phyloP scores from a whole-genome alignment of 1,140 invertebrate genomes.

The Danaus plexippus region DNA sequence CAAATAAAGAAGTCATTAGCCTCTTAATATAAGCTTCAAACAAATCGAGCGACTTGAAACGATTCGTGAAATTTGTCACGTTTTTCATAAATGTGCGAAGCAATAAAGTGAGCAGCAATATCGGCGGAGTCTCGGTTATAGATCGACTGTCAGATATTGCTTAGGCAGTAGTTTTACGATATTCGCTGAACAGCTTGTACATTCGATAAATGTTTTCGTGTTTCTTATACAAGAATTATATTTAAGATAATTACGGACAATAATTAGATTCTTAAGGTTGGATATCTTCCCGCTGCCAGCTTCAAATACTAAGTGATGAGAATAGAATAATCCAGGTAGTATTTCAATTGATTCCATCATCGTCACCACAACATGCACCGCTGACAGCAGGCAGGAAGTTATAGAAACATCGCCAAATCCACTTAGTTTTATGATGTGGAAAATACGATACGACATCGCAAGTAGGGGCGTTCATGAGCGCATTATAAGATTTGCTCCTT shows the following conservation, averaged over 20 bases:
- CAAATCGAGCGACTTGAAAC: neutral
- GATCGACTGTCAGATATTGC: constrained; percentile 9
- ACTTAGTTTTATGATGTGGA: constrained; percentile 56
- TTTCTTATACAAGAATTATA: too few relatives aligned
- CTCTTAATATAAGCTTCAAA: too few relatives aligned
- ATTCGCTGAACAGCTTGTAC: neutral
- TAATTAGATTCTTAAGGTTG: too few relatives aligned
- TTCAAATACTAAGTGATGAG: neutral
- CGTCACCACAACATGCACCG: neutral
- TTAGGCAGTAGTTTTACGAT: neutral
- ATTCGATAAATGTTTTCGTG: too few relatives aligned
- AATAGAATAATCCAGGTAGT: too few relatives aligned
- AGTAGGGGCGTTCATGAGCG: neutral
- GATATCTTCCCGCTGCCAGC: too few relatives aligned
- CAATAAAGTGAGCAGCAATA: constrained; percentile 31
- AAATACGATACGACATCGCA: neutral
- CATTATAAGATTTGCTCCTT: too few relatives aligned
- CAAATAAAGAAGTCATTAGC: too few relatives aligned
- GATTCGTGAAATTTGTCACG: constrained; percentile 30
- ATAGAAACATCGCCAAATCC: constrained; percentile 57
- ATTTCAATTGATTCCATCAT: neutral
- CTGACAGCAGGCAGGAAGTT: constrained; percentile 19
- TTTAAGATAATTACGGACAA: too few relatives aligned
- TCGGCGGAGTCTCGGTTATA: constrained; percentile 21
- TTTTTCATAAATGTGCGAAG: constrained; percentile 37